Conservation (phyloP, 2,888 invertebrate species). For the Gastracanthus pulcherrimus region DNA sequence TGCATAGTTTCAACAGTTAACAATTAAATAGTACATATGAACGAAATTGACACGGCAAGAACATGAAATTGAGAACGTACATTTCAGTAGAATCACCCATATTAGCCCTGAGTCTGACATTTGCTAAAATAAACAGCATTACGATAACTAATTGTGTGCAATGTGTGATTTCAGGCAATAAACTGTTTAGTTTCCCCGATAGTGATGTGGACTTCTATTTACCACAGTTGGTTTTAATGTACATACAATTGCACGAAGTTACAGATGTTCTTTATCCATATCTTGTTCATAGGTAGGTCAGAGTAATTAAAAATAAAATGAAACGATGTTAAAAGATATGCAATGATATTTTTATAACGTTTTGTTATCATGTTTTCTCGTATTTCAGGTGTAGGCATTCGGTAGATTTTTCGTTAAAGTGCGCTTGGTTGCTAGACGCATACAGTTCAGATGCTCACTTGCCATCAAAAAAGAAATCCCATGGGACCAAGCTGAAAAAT, state of each 20-base stretch:
- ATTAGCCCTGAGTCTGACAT: not conserved
- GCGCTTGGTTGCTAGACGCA: constrained; percentile 97
- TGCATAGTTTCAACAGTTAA: no score
- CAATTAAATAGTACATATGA: no score
- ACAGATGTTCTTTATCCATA: constrained; percentile 87
- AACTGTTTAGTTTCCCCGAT: constrained; percentile 96
- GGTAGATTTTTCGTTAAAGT: constrained; percentile 96
- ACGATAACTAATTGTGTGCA: constrained; percentile 5
- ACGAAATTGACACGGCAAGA: no score
- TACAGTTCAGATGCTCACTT: constrained; percentile 88
- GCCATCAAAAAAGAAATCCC: constrained; percentile 85
- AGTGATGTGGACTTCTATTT: constrained; percentile 97
- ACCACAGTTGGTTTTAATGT: constrained; percentile 98
- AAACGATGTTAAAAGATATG: not conserved
- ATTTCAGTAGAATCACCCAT: no score
- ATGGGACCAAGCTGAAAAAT: constrained; percentile 86
- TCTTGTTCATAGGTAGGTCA: constrained; percentile 81
- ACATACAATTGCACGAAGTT: constrained; percentile 97
- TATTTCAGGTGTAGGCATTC: constrained; percentile 90
- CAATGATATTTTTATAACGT: not conserved
- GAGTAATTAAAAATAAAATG: not conserved
- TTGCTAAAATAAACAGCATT: not conserved
- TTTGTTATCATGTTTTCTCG: not conserved
- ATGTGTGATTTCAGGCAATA: constrained; percentile 83
- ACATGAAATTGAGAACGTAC: no score